Percentiles rank a stretch among this genome's conserved stretches.
These are phyloP conservation scores for Saxidomus purpurata DNA, from an alignment of 1,140 invertebrate genomes.

Conservation along the genomic window DNA sequence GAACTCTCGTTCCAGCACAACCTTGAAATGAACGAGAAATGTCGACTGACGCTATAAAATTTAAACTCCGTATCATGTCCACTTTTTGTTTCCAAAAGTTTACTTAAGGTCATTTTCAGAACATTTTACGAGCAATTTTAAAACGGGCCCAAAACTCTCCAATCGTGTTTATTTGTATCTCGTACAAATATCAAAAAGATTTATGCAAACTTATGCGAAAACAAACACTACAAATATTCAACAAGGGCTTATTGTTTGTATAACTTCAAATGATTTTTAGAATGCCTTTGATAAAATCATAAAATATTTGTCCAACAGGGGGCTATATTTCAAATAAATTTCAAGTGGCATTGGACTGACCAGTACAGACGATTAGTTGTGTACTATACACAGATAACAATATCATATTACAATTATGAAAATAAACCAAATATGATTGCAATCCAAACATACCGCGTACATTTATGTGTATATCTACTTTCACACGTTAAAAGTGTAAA, in stretches of 20 bases:
- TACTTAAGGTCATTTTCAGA: not conserved
- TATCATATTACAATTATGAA: conserved; percentile 15
- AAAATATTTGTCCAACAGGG: conserved; percentile 18
- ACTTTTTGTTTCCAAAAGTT: not conserved
- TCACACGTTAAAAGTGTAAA: too few relatives aligned
- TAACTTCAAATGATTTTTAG: conserved; percentile 33
- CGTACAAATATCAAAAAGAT: conserved; percentile 16
- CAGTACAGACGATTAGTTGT: not conserved
- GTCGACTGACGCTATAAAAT: too few relatives aligned
- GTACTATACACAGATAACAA: not conserved
- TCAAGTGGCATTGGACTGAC: conserved; percentile 4
- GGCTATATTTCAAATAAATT: conserved; percentile 30
- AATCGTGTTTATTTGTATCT: not conserved
- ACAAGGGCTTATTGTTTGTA: conserved; percentile 39
- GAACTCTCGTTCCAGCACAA: too few relatives aligned
- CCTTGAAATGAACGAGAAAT: too few relatives aligned
- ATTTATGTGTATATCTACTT: not conserved
- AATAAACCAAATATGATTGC: not conserved
- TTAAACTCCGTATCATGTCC: not conserved
- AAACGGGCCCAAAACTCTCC: not conserved
- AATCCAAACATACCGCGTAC: not conserved
- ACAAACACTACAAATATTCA: conserved; percentile 30
- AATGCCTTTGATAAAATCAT: conserved; percentile 29
- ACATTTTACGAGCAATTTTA: not conserved
- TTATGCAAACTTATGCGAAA: conserved; percentile 38